Evolutionary conservation across 1,140 invertebrate genomes (phyloP).

Genomic region (Nilaparvata lugens): DNA sequence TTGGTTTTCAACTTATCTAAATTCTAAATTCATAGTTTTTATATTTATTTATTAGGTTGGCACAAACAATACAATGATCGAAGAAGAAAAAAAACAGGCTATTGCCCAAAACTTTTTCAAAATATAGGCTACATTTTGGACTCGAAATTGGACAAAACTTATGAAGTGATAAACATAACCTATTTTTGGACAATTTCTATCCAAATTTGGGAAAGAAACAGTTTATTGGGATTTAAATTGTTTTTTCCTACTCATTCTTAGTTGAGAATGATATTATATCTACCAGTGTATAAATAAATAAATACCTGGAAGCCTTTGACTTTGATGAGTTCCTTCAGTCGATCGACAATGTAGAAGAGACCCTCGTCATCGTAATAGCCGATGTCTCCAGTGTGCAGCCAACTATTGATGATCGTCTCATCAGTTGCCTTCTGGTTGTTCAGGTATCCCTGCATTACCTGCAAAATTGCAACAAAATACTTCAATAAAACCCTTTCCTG

Average conservation of each 20-base stretch:
- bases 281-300: not conserved
- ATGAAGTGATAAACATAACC: too few relatives aligned
- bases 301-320: constrained; percentile 64
- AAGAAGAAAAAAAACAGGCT: too few relatives aligned
- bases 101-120: too few relatives aligned
- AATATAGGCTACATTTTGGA: not conserved
- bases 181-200: too few relatives aligned
- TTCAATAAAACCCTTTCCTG: too few relatives aligned
- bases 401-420: constrained; percentile 55
- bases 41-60: too few relatives aligned
- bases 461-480: not conserved
- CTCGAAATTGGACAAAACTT: too few relatives aligned
- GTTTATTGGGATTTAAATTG: not conserved
- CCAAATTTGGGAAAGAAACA: too few relatives aligned
- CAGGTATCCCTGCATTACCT: constrained; percentile 1
- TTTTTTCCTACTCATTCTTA: not conserved
- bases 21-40: too few relatives aligned
- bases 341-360: constrained; percentile 60
- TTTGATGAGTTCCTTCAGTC: constrained; percentile 70
- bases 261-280: not conserved
- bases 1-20: too few relatives aligned
- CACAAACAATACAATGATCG: too few relatives aligned
- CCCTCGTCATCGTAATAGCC: constrained; percentile 60
- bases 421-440: constrained; percentile 44
- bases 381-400: constrained; percentile 69